Percentiles rank a stretch among this genome's conserved stretches.
phyloP scores from a whole-genome alignment of 1,140 invertebrate genomes.

The Drosophila athabasca region DNA sequence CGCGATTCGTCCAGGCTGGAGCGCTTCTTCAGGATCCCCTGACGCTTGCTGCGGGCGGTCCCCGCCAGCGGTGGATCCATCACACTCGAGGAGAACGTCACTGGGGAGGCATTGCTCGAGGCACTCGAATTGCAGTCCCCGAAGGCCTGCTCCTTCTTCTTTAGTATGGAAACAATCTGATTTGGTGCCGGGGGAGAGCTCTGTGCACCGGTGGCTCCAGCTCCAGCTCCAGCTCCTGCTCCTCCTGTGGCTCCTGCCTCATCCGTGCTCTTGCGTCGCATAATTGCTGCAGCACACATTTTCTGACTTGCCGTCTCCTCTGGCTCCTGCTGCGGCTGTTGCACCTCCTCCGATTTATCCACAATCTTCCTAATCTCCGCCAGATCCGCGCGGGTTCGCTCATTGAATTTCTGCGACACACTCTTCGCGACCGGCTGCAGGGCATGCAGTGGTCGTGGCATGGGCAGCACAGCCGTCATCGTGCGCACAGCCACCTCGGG shows the following conservation, averaged over 20 bases:
- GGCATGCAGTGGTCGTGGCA: slow-evolving; percentile 27
- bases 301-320: slow-evolving; percentile 19
- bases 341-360: slow-evolving; percentile 52
- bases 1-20: slow-evolving; percentile 90
- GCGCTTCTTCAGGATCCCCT: slow-evolving; percentile 92
- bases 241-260: slow-evolving; percentile 52
- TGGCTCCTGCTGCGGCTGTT: slow-evolving; percentile 1
- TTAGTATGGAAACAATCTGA: slow-evolving; percentile 90
- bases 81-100: slow-evolving; percentile 88
- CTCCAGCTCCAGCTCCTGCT: no score
- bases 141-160: slow-evolving; percentile 87
- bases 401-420: slow-evolving; percentile 67
- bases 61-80: slow-evolving; percentile 85
- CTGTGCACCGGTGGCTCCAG: slow-evolving; percentile 14
- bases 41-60: slow-evolving; percentile 85
- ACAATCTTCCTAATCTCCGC: slow-evolving; percentile 72
- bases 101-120: slow-evolving; percentile 86
- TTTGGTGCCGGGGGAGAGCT: slow-evolving; percentile 73
- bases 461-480: slow-evolving; percentile 44
- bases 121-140: slow-evolving; percentile 84
- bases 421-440: slow-evolving; percentile 25
- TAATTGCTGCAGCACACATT: slow-evolving; percentile 58
- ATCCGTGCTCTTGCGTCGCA: slow-evolving; percentile 82
- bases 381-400: slow-evolving; percentile 76
- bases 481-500: slow-evolving; percentile 46